phyloP scores from a whole-genome alignment of 2,888 invertebrate genomes.

The Erebia aethiops region DNA sequence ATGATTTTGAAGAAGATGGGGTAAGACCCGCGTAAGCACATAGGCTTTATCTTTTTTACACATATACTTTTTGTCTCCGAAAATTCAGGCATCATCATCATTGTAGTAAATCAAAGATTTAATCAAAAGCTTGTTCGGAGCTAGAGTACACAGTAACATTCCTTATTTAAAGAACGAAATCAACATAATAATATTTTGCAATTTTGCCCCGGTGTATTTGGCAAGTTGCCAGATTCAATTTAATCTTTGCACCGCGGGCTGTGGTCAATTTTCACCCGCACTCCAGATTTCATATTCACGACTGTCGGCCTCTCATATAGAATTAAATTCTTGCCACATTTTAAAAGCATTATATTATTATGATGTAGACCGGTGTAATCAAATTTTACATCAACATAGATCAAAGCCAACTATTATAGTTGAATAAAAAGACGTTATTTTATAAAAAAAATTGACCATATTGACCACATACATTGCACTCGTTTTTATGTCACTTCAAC shows the following conservation, averaged over 20 bases:
- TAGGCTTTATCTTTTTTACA: no score
- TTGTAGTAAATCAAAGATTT: neutral
- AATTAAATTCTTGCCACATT: conserved; percentile 54
- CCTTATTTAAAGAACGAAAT: conserved; percentile 52
- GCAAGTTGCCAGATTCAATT: conserved; percentile 71
- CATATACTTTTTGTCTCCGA: no score
- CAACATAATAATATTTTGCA: conserved; percentile 74
- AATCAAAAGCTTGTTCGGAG: neutral
- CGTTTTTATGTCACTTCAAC: no score
- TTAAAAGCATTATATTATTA: neutral
- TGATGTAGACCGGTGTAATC: no score
- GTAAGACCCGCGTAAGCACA: no score
- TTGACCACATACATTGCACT: no score
- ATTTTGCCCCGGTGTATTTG: conserved; percentile 63
- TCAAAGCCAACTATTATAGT: no score
- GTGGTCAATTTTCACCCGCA: conserved; percentile 67
- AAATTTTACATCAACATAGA: neutral
- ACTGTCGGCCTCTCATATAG: conserved; percentile 50
- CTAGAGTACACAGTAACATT: neutral
- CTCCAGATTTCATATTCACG: conserved; percentile 54
- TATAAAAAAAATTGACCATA: no score
- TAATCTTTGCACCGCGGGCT: conserved; percentile 72
- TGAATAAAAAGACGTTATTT: no score
- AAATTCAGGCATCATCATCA: no score
- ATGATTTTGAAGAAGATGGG: no score